Evolutionary conservation across 2,888 invertebrate genomes (phyloP).

Genomic region (Plusia festucae): DNA sequence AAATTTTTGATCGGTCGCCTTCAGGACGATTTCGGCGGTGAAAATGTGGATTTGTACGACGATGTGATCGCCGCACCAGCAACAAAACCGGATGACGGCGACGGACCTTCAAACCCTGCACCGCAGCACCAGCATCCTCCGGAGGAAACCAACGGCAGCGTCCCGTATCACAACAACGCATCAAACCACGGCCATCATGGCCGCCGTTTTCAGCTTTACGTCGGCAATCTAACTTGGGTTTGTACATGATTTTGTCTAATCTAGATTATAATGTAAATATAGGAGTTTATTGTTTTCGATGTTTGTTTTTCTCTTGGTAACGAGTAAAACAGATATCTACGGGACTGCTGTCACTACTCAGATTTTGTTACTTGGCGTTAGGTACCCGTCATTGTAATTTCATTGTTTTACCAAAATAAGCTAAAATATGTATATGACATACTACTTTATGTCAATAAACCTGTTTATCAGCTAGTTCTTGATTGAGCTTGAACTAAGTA

Average conservation of each 20-base stretch:
- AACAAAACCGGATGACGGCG: constrained; percentile 89
- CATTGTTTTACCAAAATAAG: constrained; percentile 47
- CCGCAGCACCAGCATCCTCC: constrained; percentile 87
- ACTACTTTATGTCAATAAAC: constrained; percentile 19
- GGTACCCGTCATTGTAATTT: constrained; percentile 9
- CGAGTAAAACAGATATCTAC: constrained; percentile 59
- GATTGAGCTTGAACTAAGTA: constrained; percentile 56
- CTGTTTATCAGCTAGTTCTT: constrained; percentile 19
- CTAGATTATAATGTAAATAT: constrained; percentile 82
- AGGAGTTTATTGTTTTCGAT: constrained; percentile 69
- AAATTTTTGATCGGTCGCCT: constrained; percentile 66
- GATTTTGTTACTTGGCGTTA: constrained; percentile 55
- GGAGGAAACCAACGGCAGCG: constrained; percentile 92
- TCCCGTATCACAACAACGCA: constrained; percentile 92
- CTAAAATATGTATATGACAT: constrained; percentile 24
- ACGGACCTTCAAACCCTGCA: constrained; percentile 89
- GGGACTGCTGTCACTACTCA: constrained; percentile 55
- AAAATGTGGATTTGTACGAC: constrained; percentile 98
- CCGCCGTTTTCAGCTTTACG: constrained; percentile 97
- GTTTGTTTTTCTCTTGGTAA: constrained; percentile 65
- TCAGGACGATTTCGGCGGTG: constrained; percentile 95
- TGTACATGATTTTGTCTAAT: constrained; percentile 85
- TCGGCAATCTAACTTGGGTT: constrained; percentile 99
- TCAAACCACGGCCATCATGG: constrained; percentile 93
- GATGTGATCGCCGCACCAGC: constrained; percentile 97